phyloP scores from a whole-genome alignment of 2,113 vertebrate genomes.

The Saiga tatarica region DNA sequence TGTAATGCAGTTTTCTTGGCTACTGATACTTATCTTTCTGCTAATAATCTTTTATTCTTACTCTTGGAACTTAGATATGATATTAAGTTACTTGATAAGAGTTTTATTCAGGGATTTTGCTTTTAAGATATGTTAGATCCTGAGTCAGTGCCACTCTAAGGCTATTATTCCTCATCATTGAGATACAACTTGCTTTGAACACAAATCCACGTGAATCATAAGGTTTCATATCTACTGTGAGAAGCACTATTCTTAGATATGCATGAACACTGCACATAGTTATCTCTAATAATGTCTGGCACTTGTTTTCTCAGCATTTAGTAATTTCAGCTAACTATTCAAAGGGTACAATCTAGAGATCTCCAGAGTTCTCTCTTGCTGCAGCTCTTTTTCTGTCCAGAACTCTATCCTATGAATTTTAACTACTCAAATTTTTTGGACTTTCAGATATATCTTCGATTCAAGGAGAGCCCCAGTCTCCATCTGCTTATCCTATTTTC shows the following conservation, averaged over 20 bases:
- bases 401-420: neutral
- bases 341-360: neutral
- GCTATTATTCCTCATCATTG: neutral
- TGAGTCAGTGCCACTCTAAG: neutral
- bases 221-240: neutral
- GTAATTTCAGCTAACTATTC: neutral
- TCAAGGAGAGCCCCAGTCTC: neutral
- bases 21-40: neutral
- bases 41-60: neutral
- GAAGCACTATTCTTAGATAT: neutral
- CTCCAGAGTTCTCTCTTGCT: neutral
- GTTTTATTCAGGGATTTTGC: neutral
- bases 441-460: neutral
- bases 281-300: neutral
- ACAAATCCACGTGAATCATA: neutral
- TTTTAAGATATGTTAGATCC: neutral
- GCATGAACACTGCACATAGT: neutral
- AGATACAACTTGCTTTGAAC: neutral
- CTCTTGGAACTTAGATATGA: neutral
- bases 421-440: neutral
- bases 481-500: neutral
- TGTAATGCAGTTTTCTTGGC: neutral
- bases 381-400: neutral
- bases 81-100: neutral
- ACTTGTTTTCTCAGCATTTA: neutral